These are phyloP conservation scores for Cyrtodaria siliqua DNA, from an alignment of 2,888 invertebrate genomes.

Conservation along the genomic window DNA sequence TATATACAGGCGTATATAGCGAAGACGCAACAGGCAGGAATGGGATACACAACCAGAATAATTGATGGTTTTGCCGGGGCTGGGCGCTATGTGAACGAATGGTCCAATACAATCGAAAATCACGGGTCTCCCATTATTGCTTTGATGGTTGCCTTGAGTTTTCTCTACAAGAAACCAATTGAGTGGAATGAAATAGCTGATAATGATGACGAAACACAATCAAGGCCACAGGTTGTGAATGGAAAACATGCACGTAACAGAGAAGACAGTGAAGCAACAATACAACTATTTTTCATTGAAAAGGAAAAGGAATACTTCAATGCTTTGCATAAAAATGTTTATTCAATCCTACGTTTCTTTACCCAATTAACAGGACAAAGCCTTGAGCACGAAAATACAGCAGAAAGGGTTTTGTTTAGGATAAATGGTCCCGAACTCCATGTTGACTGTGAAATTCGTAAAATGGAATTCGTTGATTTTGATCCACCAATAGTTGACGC, in stretches of 20 bases:
- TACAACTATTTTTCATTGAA: no score
- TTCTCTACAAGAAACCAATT: neutral
- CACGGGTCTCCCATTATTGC: conserved; percentile 32
- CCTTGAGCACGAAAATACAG: no score
- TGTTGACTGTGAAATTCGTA: neutral
- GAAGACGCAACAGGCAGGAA: conserved; percentile 11
- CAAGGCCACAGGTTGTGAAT: no score
- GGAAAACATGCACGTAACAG: no score
- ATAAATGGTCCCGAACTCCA: neutral
- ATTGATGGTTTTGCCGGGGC: conserved; percentile 24
- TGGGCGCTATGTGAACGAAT: conserved; percentile 13
- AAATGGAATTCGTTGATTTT: neutral
- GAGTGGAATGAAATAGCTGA: no score
- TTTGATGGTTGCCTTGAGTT: conserved; percentile 15
- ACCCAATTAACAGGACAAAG: no score
- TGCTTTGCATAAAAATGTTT: no score
- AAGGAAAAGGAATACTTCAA: no score
- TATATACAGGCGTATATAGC: conserved; percentile 19
- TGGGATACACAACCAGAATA: neutral
- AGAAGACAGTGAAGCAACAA: no score
- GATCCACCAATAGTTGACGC: neutral
- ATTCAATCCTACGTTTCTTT: no score
- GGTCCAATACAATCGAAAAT: conserved; percentile 8
- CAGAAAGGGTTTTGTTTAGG: no score
- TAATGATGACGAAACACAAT: no score